Percentiles rank a stretch among this genome's conserved stretches.
Evolutionary conservation across 2,113 vertebrate species (phyloP).

Genomic region (Barnardius zonarius): DNA sequence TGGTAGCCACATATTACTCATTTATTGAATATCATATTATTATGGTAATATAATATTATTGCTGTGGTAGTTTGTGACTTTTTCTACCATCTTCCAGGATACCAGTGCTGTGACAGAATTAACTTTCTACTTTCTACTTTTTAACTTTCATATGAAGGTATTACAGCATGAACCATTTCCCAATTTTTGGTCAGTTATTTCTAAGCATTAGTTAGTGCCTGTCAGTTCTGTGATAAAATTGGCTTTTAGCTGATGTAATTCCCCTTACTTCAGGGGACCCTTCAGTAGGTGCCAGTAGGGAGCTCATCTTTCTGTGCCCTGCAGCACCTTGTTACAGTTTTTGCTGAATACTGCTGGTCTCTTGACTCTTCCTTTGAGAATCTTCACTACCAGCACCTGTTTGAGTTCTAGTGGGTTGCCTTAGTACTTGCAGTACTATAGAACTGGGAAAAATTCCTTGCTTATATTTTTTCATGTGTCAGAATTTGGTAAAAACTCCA

Average conservation of each 20-base stretch:
- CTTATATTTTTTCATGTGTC: not conserved
- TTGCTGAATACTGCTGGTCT: not conserved
- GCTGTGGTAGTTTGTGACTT: not conserved
- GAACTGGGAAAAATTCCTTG: not conserved
- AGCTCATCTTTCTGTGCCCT: not conserved
- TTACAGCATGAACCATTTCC: not conserved
- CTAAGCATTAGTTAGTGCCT: not conserved
- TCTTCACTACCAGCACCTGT: not conserved
- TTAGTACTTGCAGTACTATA: not conserved
- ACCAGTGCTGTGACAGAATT: not conserved
- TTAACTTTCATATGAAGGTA: not conserved
- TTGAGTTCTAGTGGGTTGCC: not conserved
- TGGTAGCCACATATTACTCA: not conserved
- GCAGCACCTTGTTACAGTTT: not conserved
- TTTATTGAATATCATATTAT: not conserved
- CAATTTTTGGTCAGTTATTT: not conserved
- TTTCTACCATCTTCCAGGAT: not conserved
- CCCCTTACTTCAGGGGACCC: not conserved
- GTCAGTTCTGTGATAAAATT: not conserved
- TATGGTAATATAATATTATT: not conserved
- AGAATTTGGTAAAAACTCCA: not conserved
- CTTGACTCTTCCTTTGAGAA: not conserved
- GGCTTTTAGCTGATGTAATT: not conserved
- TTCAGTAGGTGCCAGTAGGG: not conserved
- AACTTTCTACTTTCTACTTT: not conserved